Evolutionary conservation across 2,888 invertebrate genomes (phyloP).

Genomic region (Cephus runcator): DNA sequence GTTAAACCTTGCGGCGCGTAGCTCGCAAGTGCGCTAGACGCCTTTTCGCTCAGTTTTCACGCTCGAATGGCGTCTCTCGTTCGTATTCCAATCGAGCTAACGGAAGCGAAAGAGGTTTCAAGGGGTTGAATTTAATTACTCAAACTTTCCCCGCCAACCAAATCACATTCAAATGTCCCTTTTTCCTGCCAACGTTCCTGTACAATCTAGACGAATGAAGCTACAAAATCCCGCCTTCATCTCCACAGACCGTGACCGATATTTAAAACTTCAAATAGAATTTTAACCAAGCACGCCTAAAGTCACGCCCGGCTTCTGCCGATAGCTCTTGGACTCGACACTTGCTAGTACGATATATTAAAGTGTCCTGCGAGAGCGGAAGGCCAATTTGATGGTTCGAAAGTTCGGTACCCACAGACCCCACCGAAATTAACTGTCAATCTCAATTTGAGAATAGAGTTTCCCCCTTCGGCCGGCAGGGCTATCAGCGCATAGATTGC

Average conservation of each 20-base stretch:
- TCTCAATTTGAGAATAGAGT: constrained; percentile 52
- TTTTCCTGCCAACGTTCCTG: background rate
- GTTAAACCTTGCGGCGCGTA: background rate
- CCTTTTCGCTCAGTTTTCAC: no score
- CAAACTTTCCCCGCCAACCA: background rate
- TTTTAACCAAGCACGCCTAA: background rate
- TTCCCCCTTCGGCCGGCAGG: constrained; percentile 32
- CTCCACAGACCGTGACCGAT: background rate
- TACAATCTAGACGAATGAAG: background rate
- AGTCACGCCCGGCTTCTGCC: background rate
- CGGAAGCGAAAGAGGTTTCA: background rate
- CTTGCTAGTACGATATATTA: background rate
- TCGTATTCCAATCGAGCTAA: background rate
- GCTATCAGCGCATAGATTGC: constrained; percentile 8
- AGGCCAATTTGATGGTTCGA: constrained; percentile 54
- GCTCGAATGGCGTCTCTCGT: background rate
- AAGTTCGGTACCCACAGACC: constrained; percentile 22
- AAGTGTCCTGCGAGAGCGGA: constrained; percentile 38
- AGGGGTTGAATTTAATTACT: no score
- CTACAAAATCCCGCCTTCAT: background rate
- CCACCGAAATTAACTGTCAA: constrained; percentile 65
- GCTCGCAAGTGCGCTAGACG: no score
- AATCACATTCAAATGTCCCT: background rate
- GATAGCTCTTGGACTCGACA: background rate
- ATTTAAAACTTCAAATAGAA: background rate